Percentiles rank a stretch among this genome's conserved stretches.
Conservation (phyloP, 2,113 vertebrate species). For the Girardinichthys multiradiatus region DNA sequence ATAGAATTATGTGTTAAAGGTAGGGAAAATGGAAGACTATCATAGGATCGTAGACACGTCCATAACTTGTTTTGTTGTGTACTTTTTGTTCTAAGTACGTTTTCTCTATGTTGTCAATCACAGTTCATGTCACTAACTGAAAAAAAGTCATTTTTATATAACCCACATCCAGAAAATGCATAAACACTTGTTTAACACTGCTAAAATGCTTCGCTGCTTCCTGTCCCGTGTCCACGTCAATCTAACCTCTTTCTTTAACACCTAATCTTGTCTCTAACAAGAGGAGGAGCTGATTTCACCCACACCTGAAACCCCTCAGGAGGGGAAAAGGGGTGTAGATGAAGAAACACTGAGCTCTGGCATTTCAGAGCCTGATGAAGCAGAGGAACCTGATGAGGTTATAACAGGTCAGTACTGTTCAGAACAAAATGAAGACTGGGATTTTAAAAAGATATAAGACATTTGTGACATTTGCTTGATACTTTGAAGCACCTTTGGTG, state of each 20-base stretch:
- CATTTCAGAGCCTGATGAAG: slow-evolving; percentile 58
- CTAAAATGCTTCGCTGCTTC: slow-evolving; percentile 47
- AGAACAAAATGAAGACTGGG: not conserved
- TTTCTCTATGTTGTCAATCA: slow-evolving; percentile 22
- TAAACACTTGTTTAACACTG: slow-evolving; percentile 36
- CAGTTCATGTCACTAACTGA: slow-evolving; percentile 40
- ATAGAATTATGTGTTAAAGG: slow-evolving; percentile 11
- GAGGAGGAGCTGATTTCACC: slow-evolving; percentile 76
- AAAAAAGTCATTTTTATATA: slow-evolving; percentile 53
- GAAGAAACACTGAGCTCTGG: slow-evolving; percentile 73
- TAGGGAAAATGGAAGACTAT: not conserved
- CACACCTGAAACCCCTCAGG: slow-evolving; percentile 74
- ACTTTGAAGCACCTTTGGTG: no score
- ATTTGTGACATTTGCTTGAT: no score
- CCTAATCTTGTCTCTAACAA: slow-evolving; percentile 84
- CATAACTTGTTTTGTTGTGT: slow-evolving; percentile 5
- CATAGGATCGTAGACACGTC: not conserved
- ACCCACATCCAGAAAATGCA: slow-evolving; percentile 60
- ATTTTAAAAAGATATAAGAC: not conserved
- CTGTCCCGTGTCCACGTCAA: slow-evolving; percentile 40
- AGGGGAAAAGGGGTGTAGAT: slow-evolving; percentile 67
- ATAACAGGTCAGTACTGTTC: slow-evolving; percentile 76
- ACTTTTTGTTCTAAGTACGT: slow-evolving; percentile 20
- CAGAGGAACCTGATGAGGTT: slow-evolving; percentile 62
- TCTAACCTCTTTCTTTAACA: slow-evolving; percentile 78